phyloP scores from a whole-genome alignment of 2,888 invertebrate species.

The Platerodrilus igneus region DNA sequence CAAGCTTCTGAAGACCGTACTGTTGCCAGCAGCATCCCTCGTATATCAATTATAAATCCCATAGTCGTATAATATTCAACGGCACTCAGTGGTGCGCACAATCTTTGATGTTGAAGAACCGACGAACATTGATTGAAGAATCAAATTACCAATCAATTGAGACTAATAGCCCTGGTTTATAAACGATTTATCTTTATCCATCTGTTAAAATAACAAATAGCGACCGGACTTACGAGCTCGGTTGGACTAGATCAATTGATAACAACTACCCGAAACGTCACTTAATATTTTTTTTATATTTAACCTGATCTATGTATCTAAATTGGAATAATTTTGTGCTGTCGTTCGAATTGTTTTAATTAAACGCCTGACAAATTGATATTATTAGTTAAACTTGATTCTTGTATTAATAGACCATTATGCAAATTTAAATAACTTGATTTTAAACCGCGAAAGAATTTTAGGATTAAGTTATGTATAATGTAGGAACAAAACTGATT shows the following conservation, averaged over 20 bases:
- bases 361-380: constrained; percentile 45
- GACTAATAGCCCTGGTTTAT: constrained; percentile 46
- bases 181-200: constrained; percentile 42
- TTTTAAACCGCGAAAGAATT: no score
- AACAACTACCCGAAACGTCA: constrained; percentile 44
- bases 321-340: constrained; percentile 41
- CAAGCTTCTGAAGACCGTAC: no score
- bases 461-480: no score
- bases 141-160: constrained; percentile 46
- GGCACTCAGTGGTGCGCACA: constrained; percentile 21
- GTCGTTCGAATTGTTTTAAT: constrained; percentile 45
- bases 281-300: constrained; percentile 37
- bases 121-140: constrained; percentile 36
- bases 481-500: no score
- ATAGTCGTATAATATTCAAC: no score
- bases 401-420: constrained; percentile 40
- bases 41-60: no score
- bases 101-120: constrained; percentile 20
- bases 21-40: no score
- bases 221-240: constrained; percentile 36
- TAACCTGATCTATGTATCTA: constrained; percentile 37
- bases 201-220: constrained; percentile 47
- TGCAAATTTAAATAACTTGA: constrained; percentile 42
- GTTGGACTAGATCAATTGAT: constrained; percentile 36
- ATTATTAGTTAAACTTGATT: constrained; percentile 29